Percentiles rank a stretch among this genome's conserved stretches.
These are phyloP conservation scores for Artemia sp. DNA, from an alignment of 2,888 invertebrate species.

Conservation along the genomic window DNA sequence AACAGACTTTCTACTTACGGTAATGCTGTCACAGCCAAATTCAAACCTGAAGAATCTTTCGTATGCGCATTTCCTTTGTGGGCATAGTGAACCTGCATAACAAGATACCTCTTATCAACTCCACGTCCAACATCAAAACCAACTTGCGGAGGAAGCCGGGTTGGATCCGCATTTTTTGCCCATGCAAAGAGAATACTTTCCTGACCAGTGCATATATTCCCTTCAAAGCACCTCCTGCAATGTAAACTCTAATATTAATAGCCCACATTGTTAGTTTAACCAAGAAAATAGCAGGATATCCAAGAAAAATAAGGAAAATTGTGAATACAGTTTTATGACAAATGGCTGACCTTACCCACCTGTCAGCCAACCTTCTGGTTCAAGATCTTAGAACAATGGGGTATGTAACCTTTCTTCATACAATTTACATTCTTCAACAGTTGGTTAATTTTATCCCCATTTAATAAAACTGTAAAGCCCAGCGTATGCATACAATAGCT, in stretches of 20 bases:
- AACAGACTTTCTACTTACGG: constrained; percentile 22
- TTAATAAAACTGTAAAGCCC: no score
- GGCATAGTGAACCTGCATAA: constrained; percentile 41
- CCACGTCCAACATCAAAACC: constrained; percentile 39
- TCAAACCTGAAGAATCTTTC: constrained; percentile 24
- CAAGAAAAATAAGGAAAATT: no score
- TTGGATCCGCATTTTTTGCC: constrained; percentile 42
- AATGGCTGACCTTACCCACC: no score
- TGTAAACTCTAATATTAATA: not conserved
- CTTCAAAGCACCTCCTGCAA: constrained; percentile 37
- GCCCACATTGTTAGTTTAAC: no score
- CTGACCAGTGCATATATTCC: constrained; percentile 31
- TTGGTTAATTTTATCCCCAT: no score
- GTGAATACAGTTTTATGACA: no score
- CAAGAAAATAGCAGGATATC: no score
- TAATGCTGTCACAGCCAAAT: constrained; percentile 22
- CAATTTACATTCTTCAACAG: no score
- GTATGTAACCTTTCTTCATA: no score
- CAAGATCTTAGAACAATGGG: no score
- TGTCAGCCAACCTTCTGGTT: no score
- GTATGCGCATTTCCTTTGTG: constrained; percentile 27
- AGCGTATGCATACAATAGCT: no score
- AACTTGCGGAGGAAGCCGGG: constrained; percentile 38
- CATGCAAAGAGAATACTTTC: constrained; percentile 41
- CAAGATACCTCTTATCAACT: constrained; percentile 36